A percentile compares a stretch with the other conserved stretches of the same genome.
These are phyloP conservation scores for Spinibarbus caldwelli DNA, from an alignment of 2,797 vertebrate genomes.

Conservation along the genomic window DNA sequence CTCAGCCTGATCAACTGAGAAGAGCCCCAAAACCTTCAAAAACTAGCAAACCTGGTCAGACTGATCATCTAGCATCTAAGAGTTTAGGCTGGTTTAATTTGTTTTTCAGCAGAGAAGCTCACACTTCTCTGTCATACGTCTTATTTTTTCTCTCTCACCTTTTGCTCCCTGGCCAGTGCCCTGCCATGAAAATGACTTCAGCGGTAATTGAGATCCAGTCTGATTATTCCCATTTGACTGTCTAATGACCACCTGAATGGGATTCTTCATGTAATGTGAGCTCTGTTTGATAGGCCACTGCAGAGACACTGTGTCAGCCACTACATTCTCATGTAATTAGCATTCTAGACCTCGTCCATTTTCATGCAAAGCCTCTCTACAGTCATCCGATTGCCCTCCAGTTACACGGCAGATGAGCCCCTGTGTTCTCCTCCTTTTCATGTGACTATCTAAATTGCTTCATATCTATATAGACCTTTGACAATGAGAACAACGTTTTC, in stretches of 20 bases:
- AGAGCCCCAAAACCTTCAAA: not conserved
- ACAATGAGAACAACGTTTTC: not conserved
- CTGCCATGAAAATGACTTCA: conserved; percentile 70
- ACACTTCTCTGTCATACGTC: not conserved
- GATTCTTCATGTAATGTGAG: conserved; percentile 70
- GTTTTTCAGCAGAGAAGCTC: not conserved
- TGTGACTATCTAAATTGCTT: conserved; percentile 13
- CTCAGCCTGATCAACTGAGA: not conserved
- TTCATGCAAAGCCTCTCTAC: conserved; percentile 42
- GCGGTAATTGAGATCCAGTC: conserved; percentile 73
- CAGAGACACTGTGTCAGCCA: conserved; percentile 64
- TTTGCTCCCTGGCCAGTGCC: conserved; percentile 60
- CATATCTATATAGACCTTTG: not conserved
- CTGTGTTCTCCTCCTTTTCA: conserved; percentile 15
- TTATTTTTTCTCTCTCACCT: not conserved
- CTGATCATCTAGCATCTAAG: not conserved
- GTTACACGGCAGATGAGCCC: conserved; percentile 22
- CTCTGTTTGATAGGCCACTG: conserved; percentile 65
- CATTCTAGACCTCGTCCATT: conserved; percentile 58
- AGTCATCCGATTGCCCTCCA: conserved; percentile 50
- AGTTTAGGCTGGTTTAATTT: not conserved
- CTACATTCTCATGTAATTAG: conserved; percentile 64
- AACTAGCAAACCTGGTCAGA: not conserved
- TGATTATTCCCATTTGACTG: conserved; percentile 78
- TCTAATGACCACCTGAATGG: conserved; percentile 76